A percentile compares a stretch with the other conserved stretches of the same genome.
phyloP scores from a whole-genome alignment of 2,113 vertebrate genomes.

The Lampris megalopsis region DNA sequence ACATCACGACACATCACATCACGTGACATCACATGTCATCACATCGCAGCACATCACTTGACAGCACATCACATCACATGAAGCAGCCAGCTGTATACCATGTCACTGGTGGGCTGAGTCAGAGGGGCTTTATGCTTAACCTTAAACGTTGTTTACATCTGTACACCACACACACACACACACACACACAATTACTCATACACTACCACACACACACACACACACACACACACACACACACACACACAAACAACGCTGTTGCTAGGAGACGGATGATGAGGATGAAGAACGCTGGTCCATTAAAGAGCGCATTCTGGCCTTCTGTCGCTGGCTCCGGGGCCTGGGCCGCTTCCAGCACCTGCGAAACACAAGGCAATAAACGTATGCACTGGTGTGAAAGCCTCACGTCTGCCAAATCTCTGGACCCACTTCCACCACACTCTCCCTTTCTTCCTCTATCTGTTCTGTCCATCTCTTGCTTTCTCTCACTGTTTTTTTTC shows the following conservation, averaged over 20 bases:
- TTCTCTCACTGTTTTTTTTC: no score
- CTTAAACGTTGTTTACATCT: no score
- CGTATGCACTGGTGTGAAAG: slow-evolving; percentile 65
- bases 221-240: slow-evolving; percentile 14
- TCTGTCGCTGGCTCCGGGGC: slow-evolving; percentile 85
- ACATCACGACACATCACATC: no score
- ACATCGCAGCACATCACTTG: no score
- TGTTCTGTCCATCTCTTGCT: not conserved
- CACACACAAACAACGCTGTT: slow-evolving; percentile 31
- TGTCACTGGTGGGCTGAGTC: no score
- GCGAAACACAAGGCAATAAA: slow-evolving; percentile 86
- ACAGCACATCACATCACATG: no score
- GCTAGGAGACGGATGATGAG: slow-evolving; percentile 81
- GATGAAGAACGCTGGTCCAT: slow-evolving; percentile 73
- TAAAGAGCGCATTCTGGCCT: slow-evolving; percentile 80
- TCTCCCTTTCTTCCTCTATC: not conserved
- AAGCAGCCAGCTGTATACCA: no score
- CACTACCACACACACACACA: no score
- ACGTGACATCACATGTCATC: no score
- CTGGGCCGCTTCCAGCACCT: slow-evolving; percentile 76
- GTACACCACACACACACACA: no score
- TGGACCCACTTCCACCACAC: slow-evolving; percentile 47
- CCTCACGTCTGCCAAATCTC: slow-evolving; percentile 57
- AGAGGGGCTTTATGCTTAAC: no score
- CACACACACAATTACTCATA: no score